Evolutionary conservation across 1,140 invertebrate genomes (phyloP).

Genomic region (Adelges cooleyi): DNA sequence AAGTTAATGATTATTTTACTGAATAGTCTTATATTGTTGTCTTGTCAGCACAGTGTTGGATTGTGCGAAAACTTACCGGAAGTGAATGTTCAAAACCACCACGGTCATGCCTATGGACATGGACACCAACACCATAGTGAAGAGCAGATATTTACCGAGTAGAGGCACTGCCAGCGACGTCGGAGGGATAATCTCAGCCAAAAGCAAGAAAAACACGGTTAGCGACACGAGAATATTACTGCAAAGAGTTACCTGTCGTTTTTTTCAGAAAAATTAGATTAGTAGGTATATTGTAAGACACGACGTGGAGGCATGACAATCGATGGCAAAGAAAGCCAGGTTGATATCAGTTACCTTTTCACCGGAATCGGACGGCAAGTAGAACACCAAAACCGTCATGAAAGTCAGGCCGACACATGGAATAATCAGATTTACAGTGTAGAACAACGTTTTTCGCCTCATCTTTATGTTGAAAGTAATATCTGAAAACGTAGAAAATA

Average conservation of each 20-base stretch:
- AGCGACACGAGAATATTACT: slow-evolving; percentile 96
- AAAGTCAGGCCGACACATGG: slow-evolving; percentile 86
- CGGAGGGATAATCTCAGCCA: slow-evolving; percentile 95
- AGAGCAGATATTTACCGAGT: slow-evolving; percentile 88
- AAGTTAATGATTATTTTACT: not conserved
- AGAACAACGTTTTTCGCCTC: slow-evolving; percentile 80
- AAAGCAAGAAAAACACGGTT: slow-evolving; percentile 94
- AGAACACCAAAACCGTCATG: slow-evolving; percentile 89
- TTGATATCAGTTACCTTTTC: slow-evolving; percentile 59
- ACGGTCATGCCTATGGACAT: slow-evolving; percentile 95
- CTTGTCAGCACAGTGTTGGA: not conserved
- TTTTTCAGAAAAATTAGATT: no score
- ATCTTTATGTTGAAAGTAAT: slow-evolving; percentile 95
- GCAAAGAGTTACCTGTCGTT: slow-evolving; percentile 77
- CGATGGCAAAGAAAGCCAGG: not conserved
- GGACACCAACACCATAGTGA: slow-evolving; percentile 96
- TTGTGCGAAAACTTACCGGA: slow-evolving; percentile 77
- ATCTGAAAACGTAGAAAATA: slow-evolving; percentile 50
- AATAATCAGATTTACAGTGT: slow-evolving; percentile 83
- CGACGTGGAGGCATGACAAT: not conserved
- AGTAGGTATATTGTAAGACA: not conserved
- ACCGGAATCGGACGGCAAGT: slow-evolving; percentile 87
- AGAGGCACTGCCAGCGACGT: slow-evolving; percentile 94
- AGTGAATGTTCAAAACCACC: slow-evolving; percentile 93
- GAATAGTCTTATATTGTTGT: no score